These are phyloP conservation scores for Lottia gigantea DNA, from an alignment of 2,888 invertebrate genomes.

Conservation along the genomic window DNA sequence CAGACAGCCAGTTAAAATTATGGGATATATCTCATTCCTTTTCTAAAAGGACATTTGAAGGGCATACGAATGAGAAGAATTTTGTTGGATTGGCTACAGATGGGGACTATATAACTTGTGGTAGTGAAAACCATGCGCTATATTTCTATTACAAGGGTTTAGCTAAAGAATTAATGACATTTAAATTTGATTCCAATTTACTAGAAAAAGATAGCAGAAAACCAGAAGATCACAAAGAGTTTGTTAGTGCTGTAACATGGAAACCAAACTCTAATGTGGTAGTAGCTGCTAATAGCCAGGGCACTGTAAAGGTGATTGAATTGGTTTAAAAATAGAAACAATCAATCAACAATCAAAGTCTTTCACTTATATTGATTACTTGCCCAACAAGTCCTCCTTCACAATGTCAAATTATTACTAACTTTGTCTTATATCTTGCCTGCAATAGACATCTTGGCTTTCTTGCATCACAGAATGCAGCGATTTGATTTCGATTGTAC, in stretches of 20 bases:
- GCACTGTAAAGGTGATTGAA: slow-evolving; percentile 82
- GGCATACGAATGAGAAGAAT: slow-evolving; percentile 94
- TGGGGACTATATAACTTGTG: slow-evolving; percentile 91
- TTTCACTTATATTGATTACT: too few species aligned
- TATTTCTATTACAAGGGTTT: slow-evolving; percentile 92
- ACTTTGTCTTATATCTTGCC: too few species aligned
- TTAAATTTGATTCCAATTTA: slow-evolving; percentile 81
- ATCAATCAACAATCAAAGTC: too few species aligned
- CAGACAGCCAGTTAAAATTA: slow-evolving; percentile 89
- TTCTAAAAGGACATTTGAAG: slow-evolving; percentile 86
- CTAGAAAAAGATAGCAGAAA: slow-evolving; percentile 74
- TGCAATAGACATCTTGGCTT: too few species aligned
- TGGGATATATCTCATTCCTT: slow-evolving; percentile 85
- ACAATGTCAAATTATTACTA: too few species aligned
- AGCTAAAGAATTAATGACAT: slow-evolving; percentile 85
- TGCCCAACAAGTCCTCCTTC: too few species aligned
- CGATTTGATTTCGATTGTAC: too few species aligned
- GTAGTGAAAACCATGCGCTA: slow-evolving; percentile 92
- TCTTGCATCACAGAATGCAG: too few species aligned
- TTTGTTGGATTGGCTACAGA: slow-evolving; percentile 94
- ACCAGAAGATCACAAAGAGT: slow-evolving; percentile 89
- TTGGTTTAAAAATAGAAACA: too few species aligned
- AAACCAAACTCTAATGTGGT: slow-evolving; percentile 83
- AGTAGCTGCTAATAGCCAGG: slow-evolving; percentile 93
- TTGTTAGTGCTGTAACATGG: slow-evolving; percentile 97